Evolutionary conservation across 2,797 vertebrate genomes (phyloP).

Genomic region (Champsocephalus gunnari): DNA sequence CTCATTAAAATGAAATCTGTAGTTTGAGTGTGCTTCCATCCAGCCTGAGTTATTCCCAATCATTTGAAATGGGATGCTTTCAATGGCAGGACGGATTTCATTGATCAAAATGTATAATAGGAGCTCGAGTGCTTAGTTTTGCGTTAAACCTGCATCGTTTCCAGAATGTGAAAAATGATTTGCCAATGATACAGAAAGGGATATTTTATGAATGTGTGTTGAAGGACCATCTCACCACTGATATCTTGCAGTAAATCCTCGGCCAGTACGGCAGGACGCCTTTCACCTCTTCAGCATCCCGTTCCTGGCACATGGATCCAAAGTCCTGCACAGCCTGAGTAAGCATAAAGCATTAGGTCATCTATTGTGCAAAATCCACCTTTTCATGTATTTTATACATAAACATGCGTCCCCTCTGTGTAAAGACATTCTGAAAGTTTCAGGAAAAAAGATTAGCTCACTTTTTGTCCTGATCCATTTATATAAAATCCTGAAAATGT

Average conservation of each 20-base stretch:
- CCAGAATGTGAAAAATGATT: not conserved
- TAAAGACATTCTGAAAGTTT: too few species aligned
- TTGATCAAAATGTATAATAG: not conserved
- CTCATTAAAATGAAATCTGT: not conserved
- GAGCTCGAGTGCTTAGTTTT: not conserved
- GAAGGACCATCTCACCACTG: conserved; percentile 85
- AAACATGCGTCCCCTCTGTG: too few species aligned
- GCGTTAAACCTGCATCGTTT: not conserved
- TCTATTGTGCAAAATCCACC: too few species aligned
- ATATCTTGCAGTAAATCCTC: conserved; percentile 97
- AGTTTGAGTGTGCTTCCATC: not conserved
- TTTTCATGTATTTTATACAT: too few species aligned
- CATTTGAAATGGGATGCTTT: not conserved
- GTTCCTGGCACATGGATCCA: conserved; percentile 94
- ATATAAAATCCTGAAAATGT: too few species aligned
- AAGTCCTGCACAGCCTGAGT: conserved; percentile 97
- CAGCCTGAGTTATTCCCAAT: not conserved
- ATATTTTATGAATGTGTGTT: not conserved
- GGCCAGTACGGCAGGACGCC: conserved; percentile 98
- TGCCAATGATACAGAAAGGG: not conserved
- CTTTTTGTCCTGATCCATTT: too few species aligned
- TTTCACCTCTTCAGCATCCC: conserved; percentile 92
- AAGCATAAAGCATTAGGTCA: not conserved
- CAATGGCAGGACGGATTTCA: not conserved
- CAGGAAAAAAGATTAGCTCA: too few species aligned